phyloP scores from a whole-genome alignment of 2,888 invertebrate species.

The Andrena dorsata region DNA sequence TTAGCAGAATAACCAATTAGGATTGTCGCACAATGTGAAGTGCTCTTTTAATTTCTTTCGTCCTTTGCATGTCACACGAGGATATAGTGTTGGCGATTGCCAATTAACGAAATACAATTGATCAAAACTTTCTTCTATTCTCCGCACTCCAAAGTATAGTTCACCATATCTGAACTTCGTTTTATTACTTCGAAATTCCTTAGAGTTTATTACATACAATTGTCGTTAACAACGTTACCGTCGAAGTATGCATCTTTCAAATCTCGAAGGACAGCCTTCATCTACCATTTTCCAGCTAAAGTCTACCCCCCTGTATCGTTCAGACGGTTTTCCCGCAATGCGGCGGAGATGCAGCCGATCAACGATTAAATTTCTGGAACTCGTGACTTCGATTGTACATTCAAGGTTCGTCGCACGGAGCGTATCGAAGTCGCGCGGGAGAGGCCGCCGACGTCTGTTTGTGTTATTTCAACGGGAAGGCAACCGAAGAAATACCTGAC shows the following conservation, averaged over 20 bases:
- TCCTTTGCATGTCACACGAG: no score
- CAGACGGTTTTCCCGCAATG: conserved; percentile 39
- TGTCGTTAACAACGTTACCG: no score
- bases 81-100: no score
- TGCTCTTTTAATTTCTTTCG: no score
- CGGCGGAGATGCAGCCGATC: conserved; percentile 32
- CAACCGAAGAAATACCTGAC: conserved; percentile 42
- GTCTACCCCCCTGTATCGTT: neutral
- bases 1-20: no score
- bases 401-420: conserved; percentile 31
- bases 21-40: no score
- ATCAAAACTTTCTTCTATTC: no score
- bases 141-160: no score
- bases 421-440: conserved; percentile 16
- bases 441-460: conserved; percentile 27
- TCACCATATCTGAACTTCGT: no score
- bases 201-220: no score
- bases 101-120: no score
- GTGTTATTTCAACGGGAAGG: conserved; percentile 16
- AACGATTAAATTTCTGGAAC: conserved; percentile 47
- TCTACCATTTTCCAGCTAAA: neutral
- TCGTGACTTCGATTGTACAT: conserved; percentile 51
- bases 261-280: neutral
- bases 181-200: neutral
- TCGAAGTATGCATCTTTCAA: neutral